Percentiles rank a stretch among this genome's conserved stretches.
Evolutionary conservation across 2,113 vertebrate species (phyloP).

Genomic region (Callospermophilus lateralis): DNA sequence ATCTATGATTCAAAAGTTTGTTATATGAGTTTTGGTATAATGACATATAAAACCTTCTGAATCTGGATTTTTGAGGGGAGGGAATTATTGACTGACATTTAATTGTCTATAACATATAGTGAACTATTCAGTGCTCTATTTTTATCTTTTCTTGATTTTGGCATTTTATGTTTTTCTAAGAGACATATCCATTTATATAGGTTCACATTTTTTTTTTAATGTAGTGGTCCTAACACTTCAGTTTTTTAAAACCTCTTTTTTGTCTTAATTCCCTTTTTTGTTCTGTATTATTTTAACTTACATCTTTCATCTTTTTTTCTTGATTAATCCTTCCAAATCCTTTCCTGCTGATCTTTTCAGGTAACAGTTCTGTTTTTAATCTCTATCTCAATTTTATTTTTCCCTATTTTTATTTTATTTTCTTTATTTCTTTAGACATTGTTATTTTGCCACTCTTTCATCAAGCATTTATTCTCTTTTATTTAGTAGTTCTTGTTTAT

Average conservation of each 20-base stretch:
- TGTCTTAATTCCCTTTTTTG: not conserved
- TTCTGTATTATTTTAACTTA: not conserved
- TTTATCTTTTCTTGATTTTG: not conserved
- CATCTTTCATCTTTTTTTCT: not conserved
- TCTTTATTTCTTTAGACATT: not conserved
- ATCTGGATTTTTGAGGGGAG: not conserved
- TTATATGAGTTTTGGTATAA: not conserved
- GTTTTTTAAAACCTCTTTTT: not conserved
- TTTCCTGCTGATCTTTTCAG: not conserved
- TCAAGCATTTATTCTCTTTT: not conserved
- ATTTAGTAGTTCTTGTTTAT: not conserved
- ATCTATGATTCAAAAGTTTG: not conserved
- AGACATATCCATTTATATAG: not conserved
- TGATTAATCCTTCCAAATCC: not conserved
- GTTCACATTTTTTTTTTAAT: not conserved
- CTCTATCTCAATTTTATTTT: not conserved
- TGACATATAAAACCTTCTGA: not conserved
- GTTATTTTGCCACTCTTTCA: not conserved
- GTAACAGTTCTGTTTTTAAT: not conserved
- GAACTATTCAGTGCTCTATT: not conserved
- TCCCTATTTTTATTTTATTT: not conserved
- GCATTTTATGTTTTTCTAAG: not conserved
- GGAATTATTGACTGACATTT: not conserved
- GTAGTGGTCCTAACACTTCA: not conserved
- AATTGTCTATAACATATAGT: not conserved